phyloP scores from a whole-genome alignment of 30 jellyfish, hydroid and myxozoan species.

The Mastigias papua region DNA sequence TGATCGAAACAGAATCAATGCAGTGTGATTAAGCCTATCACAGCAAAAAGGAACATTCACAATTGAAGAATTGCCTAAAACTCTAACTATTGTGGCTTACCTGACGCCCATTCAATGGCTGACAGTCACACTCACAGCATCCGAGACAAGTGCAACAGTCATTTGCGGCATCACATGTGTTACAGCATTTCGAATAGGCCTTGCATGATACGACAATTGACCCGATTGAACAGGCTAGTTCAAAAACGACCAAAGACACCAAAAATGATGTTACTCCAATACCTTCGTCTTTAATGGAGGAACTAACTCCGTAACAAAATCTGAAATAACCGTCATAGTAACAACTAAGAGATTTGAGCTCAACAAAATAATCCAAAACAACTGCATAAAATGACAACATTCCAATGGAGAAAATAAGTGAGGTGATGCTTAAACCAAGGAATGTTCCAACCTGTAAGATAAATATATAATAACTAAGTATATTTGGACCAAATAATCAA shows the following conservation, averaged over 20 bases:
- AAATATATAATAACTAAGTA: too few species aligned
- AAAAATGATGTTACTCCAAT: neutral
- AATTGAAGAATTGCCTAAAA: too few species aligned
- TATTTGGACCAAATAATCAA: too few species aligned
- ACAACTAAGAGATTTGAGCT: neutral
- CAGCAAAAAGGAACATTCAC: too few species aligned
- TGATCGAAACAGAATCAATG: too few species aligned
- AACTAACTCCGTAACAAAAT: neutral
- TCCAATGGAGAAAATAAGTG: neutral
- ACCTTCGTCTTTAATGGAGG: neutral
- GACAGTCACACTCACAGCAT: too few species aligned
- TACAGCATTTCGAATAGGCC: too few species aligned
- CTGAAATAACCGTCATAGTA: neutral
- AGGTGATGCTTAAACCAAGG: constrained; percentile 5
- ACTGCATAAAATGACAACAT: neutral
- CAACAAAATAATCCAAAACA: neutral
- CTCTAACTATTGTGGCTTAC: too few species aligned
- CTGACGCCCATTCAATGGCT: too few species aligned
- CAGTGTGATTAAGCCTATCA: too few species aligned
- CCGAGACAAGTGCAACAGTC: too few species aligned
- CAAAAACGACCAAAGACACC: neutral
- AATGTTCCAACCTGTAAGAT: constrained; percentile 16
- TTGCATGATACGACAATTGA: neutral
- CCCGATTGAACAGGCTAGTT: neutral
- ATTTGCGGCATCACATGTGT: too few species aligned